Evolutionary conservation across 1,140 invertebrate species (phyloP).

Genomic region (Bombus haemorrhoidalis): DNA sequence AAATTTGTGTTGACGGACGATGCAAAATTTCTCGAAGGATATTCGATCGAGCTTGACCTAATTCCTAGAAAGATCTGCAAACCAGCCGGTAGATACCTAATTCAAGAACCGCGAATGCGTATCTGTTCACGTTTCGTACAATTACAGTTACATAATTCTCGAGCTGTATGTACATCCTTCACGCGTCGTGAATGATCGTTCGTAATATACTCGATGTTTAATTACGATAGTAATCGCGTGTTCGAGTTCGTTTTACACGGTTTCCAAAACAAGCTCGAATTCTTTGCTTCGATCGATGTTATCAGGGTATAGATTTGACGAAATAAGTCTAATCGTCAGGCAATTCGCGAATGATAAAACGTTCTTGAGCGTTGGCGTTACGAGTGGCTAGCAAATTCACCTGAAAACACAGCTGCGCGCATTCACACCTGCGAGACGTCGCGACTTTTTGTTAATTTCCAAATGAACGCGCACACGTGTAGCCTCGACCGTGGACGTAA

Average conservation of each 20-base stretch:
- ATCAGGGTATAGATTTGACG: background rate
- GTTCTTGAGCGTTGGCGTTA: background rate
- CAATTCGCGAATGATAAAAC: background rate
- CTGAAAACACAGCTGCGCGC: conserved; percentile 60
- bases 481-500: conserved; percentile 29
- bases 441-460: conserved; percentile 47
- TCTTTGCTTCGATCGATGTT: background rate
- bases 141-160: background rate
- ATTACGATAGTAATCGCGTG: too few species aligned
- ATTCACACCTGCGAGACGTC: conserved; percentile 31
- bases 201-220: too few species aligned
- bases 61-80: too few species aligned
- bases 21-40: too few species aligned
- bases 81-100: too few species aligned
- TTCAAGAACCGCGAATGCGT: too few species aligned
- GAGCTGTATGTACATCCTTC: background rate
- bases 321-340: background rate
- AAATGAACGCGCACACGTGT: conserved; percentile 45
- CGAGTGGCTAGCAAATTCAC: conserved; percentile 10
- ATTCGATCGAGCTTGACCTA: too few species aligned
- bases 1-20: too few species aligned
- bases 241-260: too few species aligned
- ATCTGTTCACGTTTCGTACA: background rate
- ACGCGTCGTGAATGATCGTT: background rate
- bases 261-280: too few species aligned